These are phyloP conservation scores for Grammomys surdaster DNA, from an alignment of 2,113 vertebrate genomes.

Conservation along the genomic window DNA sequence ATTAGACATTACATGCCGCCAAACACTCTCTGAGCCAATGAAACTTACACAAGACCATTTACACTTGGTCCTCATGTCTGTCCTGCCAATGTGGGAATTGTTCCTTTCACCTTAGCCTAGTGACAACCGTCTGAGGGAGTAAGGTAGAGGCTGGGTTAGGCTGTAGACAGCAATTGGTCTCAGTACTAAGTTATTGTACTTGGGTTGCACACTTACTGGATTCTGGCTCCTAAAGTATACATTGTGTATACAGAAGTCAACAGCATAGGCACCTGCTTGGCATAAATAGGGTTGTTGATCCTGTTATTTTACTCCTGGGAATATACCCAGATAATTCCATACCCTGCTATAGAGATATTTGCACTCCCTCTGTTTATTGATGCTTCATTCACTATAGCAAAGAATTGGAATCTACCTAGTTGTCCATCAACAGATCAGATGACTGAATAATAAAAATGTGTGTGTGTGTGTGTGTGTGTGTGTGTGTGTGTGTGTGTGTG, in stretches of 20 bases:
- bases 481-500: no score
- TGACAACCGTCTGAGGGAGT: neutral
- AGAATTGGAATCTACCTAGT: neutral
- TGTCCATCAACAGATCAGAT: neutral
- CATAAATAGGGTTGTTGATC: neutral
- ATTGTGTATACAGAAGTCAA: neutral
- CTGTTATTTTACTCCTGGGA: neutral
- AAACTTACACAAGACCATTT: neutral
- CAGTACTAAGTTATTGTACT: neutral
- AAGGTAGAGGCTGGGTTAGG: neutral
- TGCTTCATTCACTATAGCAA: neutral
- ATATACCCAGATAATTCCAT: neutral
- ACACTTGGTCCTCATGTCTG: neutral
- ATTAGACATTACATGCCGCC: neutral
- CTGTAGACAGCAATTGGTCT: neutral
- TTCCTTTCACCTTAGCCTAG: neutral
- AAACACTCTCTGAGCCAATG: no score
- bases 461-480: neutral
- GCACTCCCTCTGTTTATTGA: neutral
- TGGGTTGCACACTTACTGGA: neutral
- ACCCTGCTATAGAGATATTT: neutral
- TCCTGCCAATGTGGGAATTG: neutral
- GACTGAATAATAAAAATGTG: neutral
- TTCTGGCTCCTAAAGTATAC: no score
- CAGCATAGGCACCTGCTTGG: neutral